Evolutionary conservation across 1,140 invertebrate species (phyloP).

Genomic region (Ostrea denselamellosa): DNA sequence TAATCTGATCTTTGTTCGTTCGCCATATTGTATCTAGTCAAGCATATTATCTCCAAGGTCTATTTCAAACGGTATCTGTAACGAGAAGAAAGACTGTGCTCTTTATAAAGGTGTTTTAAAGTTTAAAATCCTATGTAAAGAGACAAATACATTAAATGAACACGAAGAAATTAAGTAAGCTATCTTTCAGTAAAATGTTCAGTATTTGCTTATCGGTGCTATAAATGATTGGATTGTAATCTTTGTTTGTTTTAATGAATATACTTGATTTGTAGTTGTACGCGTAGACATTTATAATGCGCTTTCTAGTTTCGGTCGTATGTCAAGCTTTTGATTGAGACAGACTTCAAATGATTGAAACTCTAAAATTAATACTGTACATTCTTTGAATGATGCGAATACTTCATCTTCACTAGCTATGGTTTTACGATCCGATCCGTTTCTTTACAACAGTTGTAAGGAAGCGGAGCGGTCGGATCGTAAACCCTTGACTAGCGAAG

Average conservation of each 20-base stretch:
- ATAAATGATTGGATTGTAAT: conserved; percentile 28
- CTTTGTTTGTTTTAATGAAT: conserved; percentile 23
- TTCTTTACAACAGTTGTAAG: too few species aligned
- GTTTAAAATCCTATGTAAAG: conserved; percentile 35
- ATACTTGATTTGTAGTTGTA: not conserved
- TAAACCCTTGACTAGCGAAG: too few species aligned
- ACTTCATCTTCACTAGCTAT: too few species aligned
- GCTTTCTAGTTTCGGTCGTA: not conserved
- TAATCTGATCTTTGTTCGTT: conserved; percentile 32
- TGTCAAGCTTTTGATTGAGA: not conserved
- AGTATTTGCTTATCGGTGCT: conserved; percentile 25
- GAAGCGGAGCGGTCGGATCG: too few species aligned
- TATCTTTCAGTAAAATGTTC: conserved; percentile 3
- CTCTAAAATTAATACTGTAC: too few species aligned
- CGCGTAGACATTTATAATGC: not conserved
- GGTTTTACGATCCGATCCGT: too few species aligned
- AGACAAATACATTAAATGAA: conserved; percentile 9
- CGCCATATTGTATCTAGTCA: conserved; percentile 64
- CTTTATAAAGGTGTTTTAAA: conserved; percentile 26
- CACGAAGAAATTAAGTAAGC: not conserved
- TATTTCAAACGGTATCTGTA: not conserved
- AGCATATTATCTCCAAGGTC: conserved; percentile 58
- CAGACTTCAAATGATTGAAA: not conserved
- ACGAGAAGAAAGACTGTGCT: not conserved
- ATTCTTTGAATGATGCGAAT: too few species aligned